Conservation (phyloP, 2,888 invertebrate genomes). For the Asteroscopus sphinx region DNA sequence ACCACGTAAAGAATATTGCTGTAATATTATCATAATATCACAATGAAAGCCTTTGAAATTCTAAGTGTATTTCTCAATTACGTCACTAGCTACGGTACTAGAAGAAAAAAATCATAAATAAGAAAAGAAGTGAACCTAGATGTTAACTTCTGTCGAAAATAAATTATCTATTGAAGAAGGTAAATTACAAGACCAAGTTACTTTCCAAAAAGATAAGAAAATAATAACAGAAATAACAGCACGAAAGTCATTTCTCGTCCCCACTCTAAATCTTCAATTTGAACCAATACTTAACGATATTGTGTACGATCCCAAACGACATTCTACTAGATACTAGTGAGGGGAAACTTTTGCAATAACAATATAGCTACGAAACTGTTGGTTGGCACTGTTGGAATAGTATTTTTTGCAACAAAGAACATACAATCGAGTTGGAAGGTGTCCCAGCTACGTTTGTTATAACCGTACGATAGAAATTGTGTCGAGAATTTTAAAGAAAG, state of each 20-base stretch:
- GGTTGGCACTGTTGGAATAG: constrained; percentile 55
- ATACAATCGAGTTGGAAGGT: constrained; percentile 61
- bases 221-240: constrained; percentile 10
- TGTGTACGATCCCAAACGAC: constrained; percentile 41
- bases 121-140: too few species aligned
- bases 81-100: too few species aligned
- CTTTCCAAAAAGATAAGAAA: constrained; percentile 3
- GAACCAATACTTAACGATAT: constrained; percentile 52
- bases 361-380: constrained; percentile 63
- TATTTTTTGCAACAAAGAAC: constrained; percentile 52
- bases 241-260: constrained; percentile 21
- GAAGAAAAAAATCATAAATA: too few species aligned
- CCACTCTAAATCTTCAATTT: constrained; percentile 49
- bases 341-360: constrained; percentile 69
- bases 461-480: constrained; percentile 49
- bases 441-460: constrained; percentile 47
- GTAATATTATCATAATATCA: too few species aligned
- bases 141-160: too few species aligned
- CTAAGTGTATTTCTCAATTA: too few species aligned
- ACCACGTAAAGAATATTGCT: too few species aligned
- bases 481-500: constrained; percentile 54
- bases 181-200: not conserved
- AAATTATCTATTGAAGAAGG: too few species aligned
- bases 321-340: constrained; percentile 42
- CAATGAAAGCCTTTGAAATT: too few species aligned